Evolutionary conservation across 2,888 invertebrate species (phyloP).

Genomic region (Patella ulyssiponensis): DNA sequence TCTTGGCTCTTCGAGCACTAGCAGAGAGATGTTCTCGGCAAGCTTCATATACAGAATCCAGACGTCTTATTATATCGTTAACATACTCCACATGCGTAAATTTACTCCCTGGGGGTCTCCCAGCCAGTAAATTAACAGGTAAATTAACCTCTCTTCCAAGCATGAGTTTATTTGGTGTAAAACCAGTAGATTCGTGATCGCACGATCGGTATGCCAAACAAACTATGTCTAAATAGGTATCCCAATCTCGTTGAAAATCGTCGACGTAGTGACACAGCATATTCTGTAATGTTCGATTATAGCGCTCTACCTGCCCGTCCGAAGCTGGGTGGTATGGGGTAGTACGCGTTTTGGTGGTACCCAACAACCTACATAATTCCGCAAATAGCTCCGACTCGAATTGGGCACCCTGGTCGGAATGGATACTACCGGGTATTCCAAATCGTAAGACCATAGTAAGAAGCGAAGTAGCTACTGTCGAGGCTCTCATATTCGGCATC

Average conservation of each 20-base stretch:
- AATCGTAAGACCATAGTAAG: background rate
- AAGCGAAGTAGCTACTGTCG: background rate
- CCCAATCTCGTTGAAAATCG: too few species aligned
- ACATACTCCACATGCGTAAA: background rate
- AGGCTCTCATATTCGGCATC: background rate
- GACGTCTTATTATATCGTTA: background rate
- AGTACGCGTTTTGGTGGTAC: background rate
- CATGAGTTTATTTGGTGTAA: too few species aligned
- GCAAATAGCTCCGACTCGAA: background rate
- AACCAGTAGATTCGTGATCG: too few species aligned
- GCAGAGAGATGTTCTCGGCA: background rate
- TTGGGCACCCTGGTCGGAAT: constrained; percentile 11
- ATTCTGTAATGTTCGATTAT: too few species aligned
- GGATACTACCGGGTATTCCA: constrained; percentile 10
- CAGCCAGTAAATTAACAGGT: too few species aligned
- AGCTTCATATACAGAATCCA: background rate
- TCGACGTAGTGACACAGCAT: too few species aligned
- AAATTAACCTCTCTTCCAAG: too few species aligned
- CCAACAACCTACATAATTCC: background rate
- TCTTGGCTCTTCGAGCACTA: background rate
- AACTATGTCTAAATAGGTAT: too few species aligned
- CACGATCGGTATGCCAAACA: too few species aligned
- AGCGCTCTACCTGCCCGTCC: too few species aligned
- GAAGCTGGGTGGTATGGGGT: background rate
- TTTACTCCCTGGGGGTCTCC: background rate